Evolutionary conservation across 2,888 invertebrate genomes (phyloP).

Genomic region (Ormyrus nitidulus): DNA sequence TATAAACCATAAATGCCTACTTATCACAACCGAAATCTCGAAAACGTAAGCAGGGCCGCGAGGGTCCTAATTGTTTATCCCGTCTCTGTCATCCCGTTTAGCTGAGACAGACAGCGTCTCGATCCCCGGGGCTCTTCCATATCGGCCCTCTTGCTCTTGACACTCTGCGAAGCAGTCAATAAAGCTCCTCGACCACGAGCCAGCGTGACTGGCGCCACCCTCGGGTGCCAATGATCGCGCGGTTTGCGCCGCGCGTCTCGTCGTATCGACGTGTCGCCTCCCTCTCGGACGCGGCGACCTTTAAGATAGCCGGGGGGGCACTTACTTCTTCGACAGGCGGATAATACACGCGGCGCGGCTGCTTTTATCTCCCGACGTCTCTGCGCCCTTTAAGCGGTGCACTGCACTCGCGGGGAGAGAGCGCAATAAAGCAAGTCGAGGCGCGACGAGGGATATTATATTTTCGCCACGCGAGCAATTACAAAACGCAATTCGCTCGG

Average conservation of each 20-base stretch:
- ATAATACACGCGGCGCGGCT: too few relatives aligned
- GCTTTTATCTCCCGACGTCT: neutral
- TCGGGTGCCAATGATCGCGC: slow-evolving; percentile 43
- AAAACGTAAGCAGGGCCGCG: too few relatives aligned
- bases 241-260: slow-evolving; percentile 10
- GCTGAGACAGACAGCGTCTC: too few relatives aligned
- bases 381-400: neutral
- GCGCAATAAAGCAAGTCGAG: too few relatives aligned
- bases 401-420: neutral
- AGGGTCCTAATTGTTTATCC: too few relatives aligned
- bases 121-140: too few relatives aligned
- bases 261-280: slow-evolving; percentile 31
- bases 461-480: slow-evolving; percentile 3
- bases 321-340: too few relatives aligned
- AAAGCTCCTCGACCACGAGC: slow-evolving; percentile 14
- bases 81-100: too few relatives aligned
- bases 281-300: neutral
- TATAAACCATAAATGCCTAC: too few relatives aligned
- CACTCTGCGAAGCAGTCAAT: slow-evolving; percentile 33
- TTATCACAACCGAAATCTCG: too few relatives aligned
- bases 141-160: slow-evolving; percentile 6
- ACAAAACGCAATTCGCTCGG: slow-evolving; percentile 19
- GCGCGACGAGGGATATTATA: too few relatives aligned
- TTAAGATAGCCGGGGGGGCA: neutral
- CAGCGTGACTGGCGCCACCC: slow-evolving; percentile 41